Conservation (phyloP, 2,113 vertebrate species). For the Saiga tatarica region DNA sequence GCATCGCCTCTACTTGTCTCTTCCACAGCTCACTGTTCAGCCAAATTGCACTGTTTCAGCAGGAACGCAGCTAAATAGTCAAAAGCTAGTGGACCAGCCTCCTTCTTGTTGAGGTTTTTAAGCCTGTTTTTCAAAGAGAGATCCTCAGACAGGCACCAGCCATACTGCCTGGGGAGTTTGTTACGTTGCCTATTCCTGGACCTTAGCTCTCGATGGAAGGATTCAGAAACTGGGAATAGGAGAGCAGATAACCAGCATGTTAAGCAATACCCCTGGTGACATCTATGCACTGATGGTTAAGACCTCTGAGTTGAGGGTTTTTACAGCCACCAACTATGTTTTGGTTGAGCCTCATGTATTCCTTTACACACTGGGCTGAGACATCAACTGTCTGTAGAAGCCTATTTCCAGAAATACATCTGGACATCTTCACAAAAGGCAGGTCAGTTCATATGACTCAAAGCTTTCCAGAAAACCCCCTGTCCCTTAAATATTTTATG, state of each 20-base stretch:
- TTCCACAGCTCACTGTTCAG: constrained; percentile 57
- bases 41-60: constrained; percentile 52
- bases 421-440: background rate
- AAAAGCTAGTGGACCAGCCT: background rate
- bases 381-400: background rate
- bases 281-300: background rate
- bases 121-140: background rate
- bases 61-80: constrained; percentile 49
- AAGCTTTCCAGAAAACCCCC: background rate
- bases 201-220: background rate
- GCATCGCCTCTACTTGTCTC: constrained; percentile 27
- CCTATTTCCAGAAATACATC: background rate
- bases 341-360: background rate
- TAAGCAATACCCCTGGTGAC: background rate
- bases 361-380: background rate
- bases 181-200: background rate
- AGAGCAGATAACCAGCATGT: background rate
- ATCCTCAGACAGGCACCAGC: background rate
- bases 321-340: background rate
- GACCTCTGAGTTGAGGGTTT: background rate
- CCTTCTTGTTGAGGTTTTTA: constrained; percentile 11
- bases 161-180: background rate
- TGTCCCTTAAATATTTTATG: background rate
- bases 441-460: background rate
- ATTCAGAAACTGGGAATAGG: background rate